Evolutionary conservation across 2,797 vertebrate species (phyloP), one percentile per base, ranked within the genome.

Genomic region (Oreochromis grahami): DNA sequence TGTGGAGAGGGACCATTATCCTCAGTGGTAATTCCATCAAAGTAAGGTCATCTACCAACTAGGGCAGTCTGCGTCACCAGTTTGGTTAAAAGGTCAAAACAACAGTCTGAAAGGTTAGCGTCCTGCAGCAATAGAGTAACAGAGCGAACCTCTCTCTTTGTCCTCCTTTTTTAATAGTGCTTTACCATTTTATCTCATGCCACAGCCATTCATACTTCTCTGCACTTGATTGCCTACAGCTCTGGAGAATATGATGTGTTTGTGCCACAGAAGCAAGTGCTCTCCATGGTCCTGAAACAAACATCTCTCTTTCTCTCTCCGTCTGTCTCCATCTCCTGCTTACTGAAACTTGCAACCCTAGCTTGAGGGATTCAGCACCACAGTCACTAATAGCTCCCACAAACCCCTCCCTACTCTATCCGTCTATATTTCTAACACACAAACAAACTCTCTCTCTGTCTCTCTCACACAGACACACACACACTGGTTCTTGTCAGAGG

Each of bases 11-110:
- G 36, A 56, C 86, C 60, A 91, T 92, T 90, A 88, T 92, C 91
- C 86, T 93, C 81, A 88, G 87, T 89, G 77, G 86, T 94, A 92
- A 93, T 93, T 92, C 93, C 94, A 95, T 96, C 94, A 96, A 96
- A 95, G 94, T 93, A 95, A 96, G 95, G 94, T 95, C 94, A 95
- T 87, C 84, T 86, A 78, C 90, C 86, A 90, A 91, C 88, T 80
- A 87, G 91, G 87, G 77, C 89, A 90, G 78, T 76, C 90, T 84
- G 87, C 90, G 65, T 95, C 94, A 94, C 77, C 1, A 38, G 91
- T 91, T 93, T 90, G 91, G 90, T 90, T 91, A 85, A 95, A 96
- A 96, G 94, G 94, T 95, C 95, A 95, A 91, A 93, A 91, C 88
- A 91, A 87, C 91, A 84, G 86, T 77, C 79, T 91, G 92, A 94